Base-by-base conservation (phyloP, 2,797 vertebrate genomes). In the Gallinago stenura region DNA sequence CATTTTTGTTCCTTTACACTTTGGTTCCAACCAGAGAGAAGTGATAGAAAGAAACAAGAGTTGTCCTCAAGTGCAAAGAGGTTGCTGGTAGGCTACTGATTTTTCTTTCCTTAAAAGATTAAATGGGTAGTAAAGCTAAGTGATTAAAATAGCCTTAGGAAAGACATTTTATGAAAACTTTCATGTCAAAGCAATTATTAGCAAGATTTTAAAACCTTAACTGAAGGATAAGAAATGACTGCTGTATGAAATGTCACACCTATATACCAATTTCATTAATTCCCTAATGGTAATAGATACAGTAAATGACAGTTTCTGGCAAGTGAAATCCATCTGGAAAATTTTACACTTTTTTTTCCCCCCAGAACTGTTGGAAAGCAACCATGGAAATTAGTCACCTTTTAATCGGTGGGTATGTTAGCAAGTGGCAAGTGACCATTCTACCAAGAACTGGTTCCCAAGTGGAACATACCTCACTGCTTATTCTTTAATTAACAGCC, bases 401-500 rank as follows among this genome's bases (percentile, higher is more conserved):
- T 84, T 96, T 97, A 97, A 96, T 97, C 94, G 25, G 85, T 96
- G 89, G 94, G 77, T 97, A 96, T 96, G 94, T 95, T 97, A 96
- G 96, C 97, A 98, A 97, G 86, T 97, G 94, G 96, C 97, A 97
- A 98, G 97, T 98, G 97, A 97, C 97, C 96, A 35, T 98, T 98
- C 95, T 97, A 76, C 75, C 57, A 95, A 94, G 96, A 98, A 73
- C 77, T 39, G 83, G 93, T 97, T 98, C 97, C 98, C 97, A 95
- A 90, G 95, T 97, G 97, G 96, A 97, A 95, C 90, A 90, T 96
- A 84, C 91, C 87, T 94, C n/a, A 82, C 81, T 89, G 95, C 91
- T 96, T 95, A 95, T 95, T 97, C 97, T 96, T 97, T 98, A 98
- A 98, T 98, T 98, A 98, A 92, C 97, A 97, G 85, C 69, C 94